Evolutionary conservation across 2,888 invertebrate species (phyloP).

Genomic region (Trichogramma evanescens): DNA sequence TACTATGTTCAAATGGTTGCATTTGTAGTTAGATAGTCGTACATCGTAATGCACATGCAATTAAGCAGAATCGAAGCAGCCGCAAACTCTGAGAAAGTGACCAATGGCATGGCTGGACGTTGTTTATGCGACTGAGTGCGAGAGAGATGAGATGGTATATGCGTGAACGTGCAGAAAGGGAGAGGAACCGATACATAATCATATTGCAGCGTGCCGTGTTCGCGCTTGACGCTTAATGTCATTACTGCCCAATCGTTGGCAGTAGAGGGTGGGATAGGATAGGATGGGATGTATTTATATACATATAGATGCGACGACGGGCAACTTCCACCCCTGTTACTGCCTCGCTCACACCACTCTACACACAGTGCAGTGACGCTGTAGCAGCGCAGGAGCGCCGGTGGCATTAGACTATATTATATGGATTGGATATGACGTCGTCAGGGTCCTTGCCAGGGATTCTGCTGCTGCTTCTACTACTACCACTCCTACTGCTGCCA

Average conservation of each 20-base stretch:
- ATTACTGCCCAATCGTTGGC: constrained; percentile 39
- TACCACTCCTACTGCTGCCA: too few relatives aligned
- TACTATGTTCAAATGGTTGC: neutral
- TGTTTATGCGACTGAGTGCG: too few relatives aligned
- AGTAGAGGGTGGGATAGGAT: constrained; percentile 20
- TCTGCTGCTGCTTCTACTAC: constrained; percentile 21
- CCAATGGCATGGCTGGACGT: too few relatives aligned
- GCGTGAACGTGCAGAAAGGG: constrained; percentile 24
- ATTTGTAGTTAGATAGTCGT: neutral
- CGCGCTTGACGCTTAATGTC: constrained; percentile 40
- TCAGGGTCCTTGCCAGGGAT: constrained; percentile 35
- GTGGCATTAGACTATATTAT: constrained; percentile 25
- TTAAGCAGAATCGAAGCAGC: too few relatives aligned
- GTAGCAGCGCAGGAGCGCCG: constrained; percentile 15
- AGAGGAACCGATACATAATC: constrained; percentile 34
- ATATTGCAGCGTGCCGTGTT: constrained; percentile 38
- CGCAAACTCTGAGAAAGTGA: too few relatives aligned
- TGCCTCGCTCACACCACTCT: constrained; percentile 11
- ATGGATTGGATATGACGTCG: constrained; percentile 46
- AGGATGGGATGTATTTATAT: too few relatives aligned
- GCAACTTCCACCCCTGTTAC: constrained; percentile 4
- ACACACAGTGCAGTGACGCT: neutral
- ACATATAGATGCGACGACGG: too few relatives aligned
- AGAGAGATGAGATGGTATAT: too few relatives aligned
- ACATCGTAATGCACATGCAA: neutral